These are phyloP conservation scores for Exaiptasia diaphana DNA, from an alignment of 64 coral and sea anemone genomes.

Conservation along the genomic window DNA sequence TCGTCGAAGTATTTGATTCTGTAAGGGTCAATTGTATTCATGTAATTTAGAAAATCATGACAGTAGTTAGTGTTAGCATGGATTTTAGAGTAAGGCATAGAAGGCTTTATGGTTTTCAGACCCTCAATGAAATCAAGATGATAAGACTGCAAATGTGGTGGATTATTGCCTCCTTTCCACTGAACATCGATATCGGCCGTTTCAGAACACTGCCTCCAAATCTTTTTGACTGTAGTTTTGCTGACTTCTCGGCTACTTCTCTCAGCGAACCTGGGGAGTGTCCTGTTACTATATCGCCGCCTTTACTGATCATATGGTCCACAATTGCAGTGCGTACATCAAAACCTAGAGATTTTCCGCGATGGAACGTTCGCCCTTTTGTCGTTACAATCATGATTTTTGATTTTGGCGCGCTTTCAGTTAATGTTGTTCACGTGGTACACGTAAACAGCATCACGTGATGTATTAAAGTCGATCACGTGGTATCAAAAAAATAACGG, in stretches of 20 bases:
- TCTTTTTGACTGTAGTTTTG: neutral
- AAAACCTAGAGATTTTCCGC: neutral
- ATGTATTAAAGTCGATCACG: neutral
- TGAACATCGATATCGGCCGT: slow-evolving; percentile 14
- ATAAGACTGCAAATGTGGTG: neutral
- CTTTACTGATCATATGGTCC: neutral
- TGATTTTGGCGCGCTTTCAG: neutral
- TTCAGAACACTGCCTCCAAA: neutral
- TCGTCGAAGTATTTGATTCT: no score
- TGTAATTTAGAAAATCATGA: no score
- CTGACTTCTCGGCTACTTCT: neutral
- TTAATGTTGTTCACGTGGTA: neutral
- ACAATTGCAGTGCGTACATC: neutral
- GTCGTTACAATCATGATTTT: neutral
- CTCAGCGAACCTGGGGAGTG: slow-evolving; percentile 1
- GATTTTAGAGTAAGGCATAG: neutral
- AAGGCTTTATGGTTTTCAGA: neutral
- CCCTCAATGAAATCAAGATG: neutral
- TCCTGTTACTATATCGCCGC: neutral
- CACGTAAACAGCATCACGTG: neutral
- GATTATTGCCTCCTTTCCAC: slow-evolving; percentile 25
- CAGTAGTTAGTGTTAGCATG: no score
- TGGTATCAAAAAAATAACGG: neutral
- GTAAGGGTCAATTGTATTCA: no score
- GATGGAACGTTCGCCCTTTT: neutral